phyloP scores from a whole-genome alignment of 2,888 invertebrate genomes.

The Sabatieria punctata region DNA sequence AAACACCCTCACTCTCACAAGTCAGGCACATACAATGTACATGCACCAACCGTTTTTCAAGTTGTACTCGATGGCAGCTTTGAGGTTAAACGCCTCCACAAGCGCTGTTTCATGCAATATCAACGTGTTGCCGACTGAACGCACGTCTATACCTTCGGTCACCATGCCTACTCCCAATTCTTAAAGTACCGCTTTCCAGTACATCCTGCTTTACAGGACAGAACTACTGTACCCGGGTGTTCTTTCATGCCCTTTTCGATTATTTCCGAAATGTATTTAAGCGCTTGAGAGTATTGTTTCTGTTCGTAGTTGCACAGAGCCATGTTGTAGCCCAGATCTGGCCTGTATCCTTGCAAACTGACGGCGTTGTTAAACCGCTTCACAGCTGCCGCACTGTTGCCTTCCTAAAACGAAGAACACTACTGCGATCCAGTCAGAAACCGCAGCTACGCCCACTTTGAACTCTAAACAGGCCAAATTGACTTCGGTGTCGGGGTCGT shows the following conservation, averaged over 20 bases:
- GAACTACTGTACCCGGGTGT: slow-evolving; percentile 67
- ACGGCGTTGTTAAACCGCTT: slow-evolving; percentile 70
- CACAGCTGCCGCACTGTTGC: slow-evolving; percentile 70
- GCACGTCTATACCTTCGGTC: slow-evolving; percentile 58
- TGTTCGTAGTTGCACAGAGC: slow-evolving; percentile 82
- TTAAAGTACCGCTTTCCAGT: slow-evolving; percentile 18
- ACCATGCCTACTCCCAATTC: slow-evolving; percentile 92
- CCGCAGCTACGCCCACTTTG: slow-evolving; percentile 45
- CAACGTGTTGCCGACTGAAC: slow-evolving; percentile 86
- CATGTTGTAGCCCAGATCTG: slow-evolving; percentile 77
- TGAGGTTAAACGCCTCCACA: slow-evolving; percentile 92
- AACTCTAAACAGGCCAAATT: slow-evolving; percentile 84
- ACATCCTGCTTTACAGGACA: background rate
- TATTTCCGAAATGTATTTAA: slow-evolving; percentile 82
- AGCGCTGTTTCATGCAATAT: slow-evolving; percentile 85
- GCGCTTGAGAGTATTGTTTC: slow-evolving; percentile 74
- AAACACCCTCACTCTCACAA: too few species aligned
- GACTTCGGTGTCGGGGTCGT: slow-evolving; percentile 81
- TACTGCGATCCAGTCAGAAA: background rate
- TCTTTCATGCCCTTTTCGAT: slow-evolving; percentile 88
- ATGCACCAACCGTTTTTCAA: slow-evolving; percentile 60
- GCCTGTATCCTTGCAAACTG: slow-evolving; percentile 66
- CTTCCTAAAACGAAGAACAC: slow-evolving; percentile 45
- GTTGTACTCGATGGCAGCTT: slow-evolving; percentile 94
- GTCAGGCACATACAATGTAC: too few species aligned